phyloP scores from a whole-genome alignment of 2,888 invertebrate species.

The Ophion obscuratus region DNA sequence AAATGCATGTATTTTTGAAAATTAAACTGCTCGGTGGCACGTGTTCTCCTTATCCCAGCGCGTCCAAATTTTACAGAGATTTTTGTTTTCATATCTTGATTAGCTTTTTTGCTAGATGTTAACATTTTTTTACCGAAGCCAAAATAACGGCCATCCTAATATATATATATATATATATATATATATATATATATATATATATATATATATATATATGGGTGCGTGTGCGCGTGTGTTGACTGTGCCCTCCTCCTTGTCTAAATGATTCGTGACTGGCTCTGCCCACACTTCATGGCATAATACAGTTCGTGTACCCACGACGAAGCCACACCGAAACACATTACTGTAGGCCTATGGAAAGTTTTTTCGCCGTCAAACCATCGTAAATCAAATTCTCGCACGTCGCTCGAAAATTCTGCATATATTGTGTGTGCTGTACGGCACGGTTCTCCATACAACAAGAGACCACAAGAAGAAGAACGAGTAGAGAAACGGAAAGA shows the following conservation, averaged over 20 bases:
- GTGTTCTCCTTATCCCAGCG: too few species aligned
- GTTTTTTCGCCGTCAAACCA: neutral
- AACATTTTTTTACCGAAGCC: too few species aligned
- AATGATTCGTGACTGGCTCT: neutral
- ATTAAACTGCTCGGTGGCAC: too few species aligned
- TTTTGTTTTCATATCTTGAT: too few species aligned
- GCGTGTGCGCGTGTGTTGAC: neutral
- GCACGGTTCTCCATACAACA: neutral
- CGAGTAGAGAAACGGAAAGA: neutral
- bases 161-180: too few species aligned
- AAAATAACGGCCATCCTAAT: too few species aligned
- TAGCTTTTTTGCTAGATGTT: too few species aligned
- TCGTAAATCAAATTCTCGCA: slow-evolving; percentile 39
- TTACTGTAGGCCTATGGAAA: slow-evolving; percentile 8
- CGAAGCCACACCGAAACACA: neutral
- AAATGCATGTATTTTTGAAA: too few species aligned
- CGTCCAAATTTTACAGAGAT: too few species aligned
- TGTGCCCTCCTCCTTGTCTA: neutral
- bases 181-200: too few species aligned
- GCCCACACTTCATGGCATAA: neutral
- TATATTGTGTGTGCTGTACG: neutral
- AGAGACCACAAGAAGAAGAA: neutral
- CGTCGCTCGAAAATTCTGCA: neutral
- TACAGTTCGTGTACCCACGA: neutral
- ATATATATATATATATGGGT: too few species aligned